Evolutionary conservation across 1,140 invertebrate species (phyloP), one percentile per base, ranked within the genome.

Genomic region (Schmidtea mediterranea): DNA sequence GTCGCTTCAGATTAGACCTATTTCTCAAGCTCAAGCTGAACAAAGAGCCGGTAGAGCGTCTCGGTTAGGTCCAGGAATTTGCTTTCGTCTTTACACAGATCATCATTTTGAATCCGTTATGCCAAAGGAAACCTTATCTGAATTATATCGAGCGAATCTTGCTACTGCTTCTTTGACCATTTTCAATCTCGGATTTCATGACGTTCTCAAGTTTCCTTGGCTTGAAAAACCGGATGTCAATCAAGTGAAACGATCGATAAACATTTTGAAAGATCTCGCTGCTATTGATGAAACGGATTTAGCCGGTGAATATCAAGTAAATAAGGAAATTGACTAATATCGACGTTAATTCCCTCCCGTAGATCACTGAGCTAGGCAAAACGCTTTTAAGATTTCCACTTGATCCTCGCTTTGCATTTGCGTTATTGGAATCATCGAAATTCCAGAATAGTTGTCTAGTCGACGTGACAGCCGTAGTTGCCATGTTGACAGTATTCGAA

Each of bases 1-100:
- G 61, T 89, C 84, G 57, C 70, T 98, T 36, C 80, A 90, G 68
- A 82, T 98, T 2, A 83, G 87, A 10, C 90, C 90, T 13, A 89
- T 98, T 49, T 95, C 89, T 2, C 92, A 92, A 72, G 73, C 52
- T 2, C 48, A 45, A n/a, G 52, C 52, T 6, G 43, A 51, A 22
- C 52, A 53, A 38, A 23, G 52, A 40, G 52, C 52, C 1, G 52
- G 52, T 22, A 23, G 63, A 47, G 63, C 62, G 2, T 63, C 62
- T 8, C 55, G 64, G 24, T 59, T 65, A 0, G 58, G 63, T 26
- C 62, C 63, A 9, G 89, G 90, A 12, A 97, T 95, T 70, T 97
- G 89, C 68, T 98, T 97, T 59, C 72, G 90, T 40, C 68, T 98
- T 0, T 98, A 95, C 54, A 68, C 65, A 5, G 15, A 45, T 9